A percentile compares a stretch with the other conserved stretches of the same genome.
phyloP scores from a whole-genome alignment of 2,888 invertebrate genomes.

The Hetaerina titia region DNA sequence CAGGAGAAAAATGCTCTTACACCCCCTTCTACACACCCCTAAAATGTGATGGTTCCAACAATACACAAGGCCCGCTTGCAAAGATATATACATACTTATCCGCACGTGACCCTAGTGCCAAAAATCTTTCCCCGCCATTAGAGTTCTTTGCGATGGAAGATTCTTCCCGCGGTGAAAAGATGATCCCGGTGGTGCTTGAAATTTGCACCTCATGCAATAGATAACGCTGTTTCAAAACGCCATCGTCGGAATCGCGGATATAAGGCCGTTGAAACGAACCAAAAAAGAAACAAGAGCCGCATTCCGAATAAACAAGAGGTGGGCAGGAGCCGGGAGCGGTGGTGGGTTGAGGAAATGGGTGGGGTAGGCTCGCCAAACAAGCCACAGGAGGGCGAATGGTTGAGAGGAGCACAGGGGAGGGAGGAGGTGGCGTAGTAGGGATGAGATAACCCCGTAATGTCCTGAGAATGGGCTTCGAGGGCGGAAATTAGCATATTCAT shows the following conservation, averaged over 20 bases:
- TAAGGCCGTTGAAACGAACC: background rate
- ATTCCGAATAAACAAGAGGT: constrained; percentile 43
- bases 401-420: background rate
- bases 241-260: constrained; percentile 28
- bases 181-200: too few relatives aligned
- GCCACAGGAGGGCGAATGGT: background rate
- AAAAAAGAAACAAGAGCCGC: constrained; percentile 20
- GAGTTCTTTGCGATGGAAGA: too few relatives aligned
- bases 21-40: too few relatives aligned
- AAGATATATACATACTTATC: too few relatives aligned
- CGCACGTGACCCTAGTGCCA: too few relatives aligned
- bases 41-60: too few relatives aligned
- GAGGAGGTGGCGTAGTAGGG: constrained; percentile 6
- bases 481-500: constrained; percentile 62
- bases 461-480: constrained; percentile 60
- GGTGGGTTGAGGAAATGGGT: background rate
- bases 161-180: too few relatives aligned
- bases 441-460: constrained; percentile 59
- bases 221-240: background rate
- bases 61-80: too few relatives aligned
- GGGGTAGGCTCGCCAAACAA: background rate
- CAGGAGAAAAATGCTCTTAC: too few relatives aligned
- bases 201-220: too few relatives aligned
- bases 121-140: too few relatives aligned
- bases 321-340: background rate